phyloP scores from a whole-genome alignment of 2,113 vertebrate species.

The Oriolus oriolus region DNA sequence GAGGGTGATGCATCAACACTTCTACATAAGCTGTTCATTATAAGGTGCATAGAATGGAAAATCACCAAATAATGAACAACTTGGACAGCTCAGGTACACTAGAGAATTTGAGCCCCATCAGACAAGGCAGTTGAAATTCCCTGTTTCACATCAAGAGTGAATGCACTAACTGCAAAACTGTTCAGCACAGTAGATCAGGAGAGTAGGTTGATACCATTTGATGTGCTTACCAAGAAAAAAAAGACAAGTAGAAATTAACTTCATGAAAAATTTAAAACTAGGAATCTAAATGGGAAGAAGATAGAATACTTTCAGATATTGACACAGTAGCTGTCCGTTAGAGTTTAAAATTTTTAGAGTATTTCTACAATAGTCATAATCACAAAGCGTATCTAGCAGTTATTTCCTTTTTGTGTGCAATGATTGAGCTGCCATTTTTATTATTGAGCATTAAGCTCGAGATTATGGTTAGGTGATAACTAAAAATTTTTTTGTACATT shows the following conservation, averaged over 20 bases:
- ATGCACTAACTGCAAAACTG: background rate
- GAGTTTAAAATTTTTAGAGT: background rate
- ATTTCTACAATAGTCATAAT: background rate
- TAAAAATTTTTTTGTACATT: background rate
- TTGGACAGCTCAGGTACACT: rapidly evolving
- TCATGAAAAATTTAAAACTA: background rate
- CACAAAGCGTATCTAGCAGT: background rate
- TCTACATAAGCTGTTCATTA: background rate
- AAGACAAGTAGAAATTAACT: background rate
- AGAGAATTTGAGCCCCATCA: background rate
- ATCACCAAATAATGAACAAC: background rate
- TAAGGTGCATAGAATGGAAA: background rate
- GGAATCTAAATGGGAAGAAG: background rate
- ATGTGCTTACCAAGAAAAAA: background rate
- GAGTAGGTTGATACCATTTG: background rate
- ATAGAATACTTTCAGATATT: background rate
- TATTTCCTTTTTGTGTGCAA: background rate
- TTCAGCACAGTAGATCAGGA: background rate
- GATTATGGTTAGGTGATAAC: background rate
- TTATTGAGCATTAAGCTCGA: background rate
- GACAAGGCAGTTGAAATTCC: background rate
- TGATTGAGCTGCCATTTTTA: background rate
- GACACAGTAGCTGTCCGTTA: background rate
- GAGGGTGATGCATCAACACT: background rate
- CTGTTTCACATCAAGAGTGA: background rate